Percentiles rank a stretch among this genome's conserved stretches.
Evolutionary conservation across 2,797 vertebrate species (phyloP).

Genomic region (Pangasius macronema): DNA sequence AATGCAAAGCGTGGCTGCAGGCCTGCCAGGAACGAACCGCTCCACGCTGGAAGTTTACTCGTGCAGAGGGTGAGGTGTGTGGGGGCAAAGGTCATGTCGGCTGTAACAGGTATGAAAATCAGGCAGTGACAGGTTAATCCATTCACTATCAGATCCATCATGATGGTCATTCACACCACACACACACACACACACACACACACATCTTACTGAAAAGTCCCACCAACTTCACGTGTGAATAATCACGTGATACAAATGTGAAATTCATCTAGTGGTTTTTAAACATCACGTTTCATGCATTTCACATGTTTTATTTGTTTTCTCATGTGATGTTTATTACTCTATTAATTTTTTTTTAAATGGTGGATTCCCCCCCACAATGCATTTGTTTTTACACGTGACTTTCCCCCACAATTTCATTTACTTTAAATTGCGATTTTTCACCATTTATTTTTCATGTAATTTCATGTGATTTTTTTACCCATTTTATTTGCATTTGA

Average conservation of each 20-base stretch:
- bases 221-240: not conserved
- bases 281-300: too few species aligned
- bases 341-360: not conserved
- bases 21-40: not conserved
- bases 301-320: not conserved
- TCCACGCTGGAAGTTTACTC: not conserved
- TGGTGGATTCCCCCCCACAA: not conserved
- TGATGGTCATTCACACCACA: not conserved
- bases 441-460: not conserved
- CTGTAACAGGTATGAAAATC: constrained; percentile 24
- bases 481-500: not conserved
- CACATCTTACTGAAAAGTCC: not conserved
- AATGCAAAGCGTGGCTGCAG: not conserved
- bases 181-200: not conserved
- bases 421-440: too few species aligned
- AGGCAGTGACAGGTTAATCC: not conserved
- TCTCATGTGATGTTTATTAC: not conserved
- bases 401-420: too few species aligned
- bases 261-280: not conserved
- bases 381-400: not conserved
- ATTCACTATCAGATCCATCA: constrained; percentile 13
- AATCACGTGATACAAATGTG: not conserved
- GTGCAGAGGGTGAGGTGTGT: not conserved
- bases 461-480: too few species aligned
- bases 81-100: constrained; percentile 16